Evolutionary conservation across 2,888 invertebrate genomes (phyloP), one percentile per base, ranked within the genome.

Genomic region (Synergus laeviventris): DNA sequence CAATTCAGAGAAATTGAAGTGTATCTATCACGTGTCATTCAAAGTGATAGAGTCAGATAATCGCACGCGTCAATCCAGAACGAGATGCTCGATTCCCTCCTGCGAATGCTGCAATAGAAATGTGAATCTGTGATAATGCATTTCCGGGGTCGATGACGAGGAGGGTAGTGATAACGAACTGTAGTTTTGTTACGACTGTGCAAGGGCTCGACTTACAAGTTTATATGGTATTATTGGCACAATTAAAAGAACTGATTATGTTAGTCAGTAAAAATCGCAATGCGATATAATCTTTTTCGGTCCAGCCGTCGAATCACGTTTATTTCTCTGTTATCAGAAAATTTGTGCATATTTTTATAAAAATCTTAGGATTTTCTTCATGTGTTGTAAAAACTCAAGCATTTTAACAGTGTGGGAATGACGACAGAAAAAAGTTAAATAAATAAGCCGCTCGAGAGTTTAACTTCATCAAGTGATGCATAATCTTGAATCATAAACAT

Each of bases 111-210:
- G 78, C 74, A 81, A 81, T 81, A 73, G 83, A 80, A 81, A 83
- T 77, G 79, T 74, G 84, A 81, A 82, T 84, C 82, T 80, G 64
- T 45, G 86, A 84, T 83, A 83, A 81, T 79, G 75, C 76, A 79
- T 80, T 86, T 86, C 86, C 86, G 86, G 86, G 76, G 78, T 80
- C 81, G 85, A 81, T 80, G 81, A 76, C 74, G 45, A 21, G 49
- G 62, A 38, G 62, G 59, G 64, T 61, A 36, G 56, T 74, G 77
- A 76, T 79, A 78, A 74, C 70, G 74, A 73, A 76, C 73, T 64
- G 78, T 74, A 78, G 77, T 80, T 79, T 76, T 73, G 77, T 82
- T 79, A 80, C 73, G 54, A 66, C 75, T 75, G 74, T 76, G 61
- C 79, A 73, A 81, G 78, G 79, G 78, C 79, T 84, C 81, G 74